Conservation (phyloP, 2,888 invertebrate species). For the Andrena marginata region DNA sequence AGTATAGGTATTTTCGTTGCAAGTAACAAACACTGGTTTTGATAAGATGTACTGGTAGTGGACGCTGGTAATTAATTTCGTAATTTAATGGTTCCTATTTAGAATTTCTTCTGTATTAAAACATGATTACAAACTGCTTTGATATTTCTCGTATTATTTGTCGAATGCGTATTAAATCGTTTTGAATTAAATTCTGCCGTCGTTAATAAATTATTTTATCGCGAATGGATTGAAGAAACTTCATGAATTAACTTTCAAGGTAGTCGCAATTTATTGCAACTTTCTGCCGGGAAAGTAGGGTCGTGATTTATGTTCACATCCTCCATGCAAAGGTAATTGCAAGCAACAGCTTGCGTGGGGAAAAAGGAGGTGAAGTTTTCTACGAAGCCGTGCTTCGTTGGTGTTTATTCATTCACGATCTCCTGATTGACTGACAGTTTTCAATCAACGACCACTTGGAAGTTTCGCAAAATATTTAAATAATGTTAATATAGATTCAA, state of each 20-base stretch:
- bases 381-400: background rate
- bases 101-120: background rate
- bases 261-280: slow-evolving; percentile 17
- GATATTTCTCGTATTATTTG: background rate
- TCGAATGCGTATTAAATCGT: background rate
- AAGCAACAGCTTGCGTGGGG: background rate
- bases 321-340: background rate
- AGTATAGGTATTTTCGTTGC: too few relatives aligned
- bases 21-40: too few relatives aligned
- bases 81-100: too few relatives aligned
- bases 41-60: too few relatives aligned
- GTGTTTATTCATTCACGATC: background rate
- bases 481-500: too few relatives aligned
- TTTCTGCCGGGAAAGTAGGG: background rate
- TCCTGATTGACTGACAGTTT: too few relatives aligned
- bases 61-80: too few relatives aligned
- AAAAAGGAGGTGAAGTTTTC: background rate
- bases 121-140: background rate
- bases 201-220: slow-evolving; percentile 5
- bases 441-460: too few relatives aligned
- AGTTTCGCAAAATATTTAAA: too few relatives aligned
- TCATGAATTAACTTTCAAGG: slow-evolving; percentile 8
- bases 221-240: background rate
- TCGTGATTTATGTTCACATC: slow-evolving; percentile 2
- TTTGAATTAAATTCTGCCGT: background rate